phyloP scores from a whole-genome alignment of 2,113 vertebrate species.

The Psittacara wagleri region DNA sequence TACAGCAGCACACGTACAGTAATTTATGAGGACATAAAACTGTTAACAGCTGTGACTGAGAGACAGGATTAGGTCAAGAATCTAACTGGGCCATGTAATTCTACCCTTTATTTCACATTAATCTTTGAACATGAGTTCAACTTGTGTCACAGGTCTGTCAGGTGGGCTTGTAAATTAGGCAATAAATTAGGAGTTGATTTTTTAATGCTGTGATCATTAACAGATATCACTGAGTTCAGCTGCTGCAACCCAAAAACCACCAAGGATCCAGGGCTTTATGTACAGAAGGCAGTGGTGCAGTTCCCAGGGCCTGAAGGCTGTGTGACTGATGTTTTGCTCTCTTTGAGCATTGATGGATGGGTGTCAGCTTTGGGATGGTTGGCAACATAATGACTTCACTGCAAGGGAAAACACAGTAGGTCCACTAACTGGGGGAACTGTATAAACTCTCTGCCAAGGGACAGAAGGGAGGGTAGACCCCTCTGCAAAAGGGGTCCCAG shows the following conservation, averaged over 20 bases:
- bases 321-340: background rate
- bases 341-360: background rate
- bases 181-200: background rate
- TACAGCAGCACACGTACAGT: background rate
- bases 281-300: background rate
- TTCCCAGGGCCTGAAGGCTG: background rate
- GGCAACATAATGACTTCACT: background rate
- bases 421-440: background rate
- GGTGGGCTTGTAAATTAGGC: background rate
- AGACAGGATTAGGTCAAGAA: background rate
- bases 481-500: background rate
- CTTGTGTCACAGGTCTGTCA: background rate
- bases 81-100: background rate
- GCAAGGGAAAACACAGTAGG: background rate
- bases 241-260: background rate
- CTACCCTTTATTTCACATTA: constrained; percentile 29
- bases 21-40: background rate
- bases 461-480: background rate
- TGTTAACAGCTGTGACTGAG: constrained; percentile 1
- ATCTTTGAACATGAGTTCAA: background rate
- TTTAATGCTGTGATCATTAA: background rate
- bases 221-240: background rate
- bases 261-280: background rate
- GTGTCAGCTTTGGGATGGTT: background rate
- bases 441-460: background rate